Percentiles rank a stretch among this genome's conserved stretches.
Conservation (phyloP, 2,797 vertebrate genomes). For the Spondyliosoma cantharus region DNA sequence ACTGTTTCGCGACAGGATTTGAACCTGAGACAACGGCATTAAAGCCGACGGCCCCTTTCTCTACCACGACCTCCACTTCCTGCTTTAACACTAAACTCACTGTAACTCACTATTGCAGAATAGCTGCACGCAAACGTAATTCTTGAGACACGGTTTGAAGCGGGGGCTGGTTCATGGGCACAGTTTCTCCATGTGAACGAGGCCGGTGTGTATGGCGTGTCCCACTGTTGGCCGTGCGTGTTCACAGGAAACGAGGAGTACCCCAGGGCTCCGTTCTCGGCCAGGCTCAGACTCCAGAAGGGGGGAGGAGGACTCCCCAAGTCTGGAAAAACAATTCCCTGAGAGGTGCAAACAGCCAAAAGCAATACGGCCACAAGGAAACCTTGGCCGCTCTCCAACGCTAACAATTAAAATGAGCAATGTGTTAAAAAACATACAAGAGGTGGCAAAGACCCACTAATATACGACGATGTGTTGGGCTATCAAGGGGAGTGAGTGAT, state of each 20-base stretch:
- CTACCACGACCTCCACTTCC: background rate
- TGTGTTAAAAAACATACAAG: slow-evolving; percentile 58
- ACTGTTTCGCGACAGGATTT: slow-evolving; percentile 7
- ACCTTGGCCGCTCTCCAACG: slow-evolving; percentile 64
- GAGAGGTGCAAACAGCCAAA: slow-evolving; percentile 70
- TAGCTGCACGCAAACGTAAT: slow-evolving; percentile 27
- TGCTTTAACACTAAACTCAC: slow-evolving; percentile 14
- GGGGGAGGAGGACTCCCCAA: slow-evolving; percentile 32
- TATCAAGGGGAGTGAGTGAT: slow-evolving; percentile 40
- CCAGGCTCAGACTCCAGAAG: slow-evolving; percentile 55
- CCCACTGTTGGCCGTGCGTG: slow-evolving; percentile 36
- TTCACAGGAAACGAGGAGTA: slow-evolving; percentile 69
- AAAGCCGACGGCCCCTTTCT: slow-evolving; percentile 8
- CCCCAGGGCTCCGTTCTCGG: slow-evolving; percentile 64
- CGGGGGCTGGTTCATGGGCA: slow-evolving; percentile 12
- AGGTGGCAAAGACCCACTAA: slow-evolving; percentile 51
- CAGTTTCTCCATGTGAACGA: slow-evolving; percentile 14
- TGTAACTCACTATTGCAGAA: slow-evolving; percentile 29
- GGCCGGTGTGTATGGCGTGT: slow-evolving; percentile 39
- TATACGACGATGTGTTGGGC: slow-evolving; percentile 34
- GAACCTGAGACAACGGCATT: background rate
- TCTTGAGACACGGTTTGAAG: slow-evolving; percentile 23
- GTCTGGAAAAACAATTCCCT: slow-evolving; percentile 76
- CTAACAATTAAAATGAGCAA: slow-evolving; percentile 70
- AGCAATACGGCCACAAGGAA: slow-evolving; percentile 68